Conservation (phyloP, 2,888 invertebrate species). For the Pheosia gnoma region DNA sequence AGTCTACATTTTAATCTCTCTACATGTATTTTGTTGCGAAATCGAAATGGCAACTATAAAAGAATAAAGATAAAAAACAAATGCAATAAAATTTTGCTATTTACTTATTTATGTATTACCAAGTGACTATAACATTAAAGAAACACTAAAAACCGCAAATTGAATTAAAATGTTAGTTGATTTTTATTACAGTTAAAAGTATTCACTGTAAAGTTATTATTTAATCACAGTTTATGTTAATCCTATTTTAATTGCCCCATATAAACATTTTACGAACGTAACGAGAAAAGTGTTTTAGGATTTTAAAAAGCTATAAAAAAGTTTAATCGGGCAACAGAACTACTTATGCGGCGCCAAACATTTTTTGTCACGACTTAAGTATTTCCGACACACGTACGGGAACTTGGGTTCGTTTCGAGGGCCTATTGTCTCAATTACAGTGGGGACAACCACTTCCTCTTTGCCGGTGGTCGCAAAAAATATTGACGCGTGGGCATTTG, state of each 20-base stretch:
- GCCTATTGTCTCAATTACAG: conserved; percentile 72
- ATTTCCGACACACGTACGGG: conserved; percentile 59
- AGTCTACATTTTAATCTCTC: no score
- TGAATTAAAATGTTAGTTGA: no score
- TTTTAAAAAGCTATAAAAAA: conserved; percentile 36
- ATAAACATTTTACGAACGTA: conserved; percentile 14
- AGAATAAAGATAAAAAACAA: no score
- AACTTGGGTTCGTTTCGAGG: conserved; percentile 20
- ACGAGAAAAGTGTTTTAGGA: conserved; percentile 25
- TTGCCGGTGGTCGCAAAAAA: conserved; percentile 69
- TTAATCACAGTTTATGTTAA: conserved; percentile 21
- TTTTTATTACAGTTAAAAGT: neutral
- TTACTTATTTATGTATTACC: no score
- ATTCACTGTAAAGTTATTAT: neutral
- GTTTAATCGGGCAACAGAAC: conserved; percentile 26
- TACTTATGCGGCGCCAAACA: conserved; percentile 24
- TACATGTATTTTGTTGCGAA: no score
- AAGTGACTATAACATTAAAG: no score
- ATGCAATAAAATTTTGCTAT: no score
- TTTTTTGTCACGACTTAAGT: conserved; percentile 41
- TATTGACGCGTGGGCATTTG: conserved; percentile 32
- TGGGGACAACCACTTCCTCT: conserved; percentile 61
- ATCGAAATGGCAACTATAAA: no score
- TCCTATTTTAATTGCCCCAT: conserved; percentile 19
- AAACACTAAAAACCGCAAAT: no score